A percentile compares a stretch with the other conserved stretches of the same genome.
Conservation (phyloP, 2,888 invertebrate species). For the Drosophila nigritarsus region DNA sequence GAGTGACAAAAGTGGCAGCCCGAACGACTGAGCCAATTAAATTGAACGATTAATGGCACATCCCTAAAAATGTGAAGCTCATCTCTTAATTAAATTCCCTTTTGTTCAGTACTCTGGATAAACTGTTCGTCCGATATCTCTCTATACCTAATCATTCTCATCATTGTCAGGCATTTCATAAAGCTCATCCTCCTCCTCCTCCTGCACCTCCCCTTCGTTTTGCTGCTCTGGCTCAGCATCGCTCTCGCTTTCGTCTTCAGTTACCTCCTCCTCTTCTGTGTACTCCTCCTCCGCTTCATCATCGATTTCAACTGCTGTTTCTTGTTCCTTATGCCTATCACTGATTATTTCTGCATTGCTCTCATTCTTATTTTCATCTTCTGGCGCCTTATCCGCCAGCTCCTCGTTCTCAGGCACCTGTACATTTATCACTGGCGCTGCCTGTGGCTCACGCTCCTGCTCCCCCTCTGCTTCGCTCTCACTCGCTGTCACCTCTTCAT, state of each 20-base stretch:
- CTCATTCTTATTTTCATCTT: slow-evolving; percentile 21
- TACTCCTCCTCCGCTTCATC: slow-evolving; percentile 36
- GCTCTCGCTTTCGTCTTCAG: slow-evolving; percentile 25
- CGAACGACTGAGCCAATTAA: background rate
- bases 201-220: slow-evolving; percentile 7
- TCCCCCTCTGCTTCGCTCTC: slow-evolving; percentile 53
- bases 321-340: slow-evolving; percentile 27
- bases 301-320: background rate
- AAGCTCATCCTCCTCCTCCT: slow-evolving; percentile 47
- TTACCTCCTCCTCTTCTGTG: slow-evolving; percentile 55
- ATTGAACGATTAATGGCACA: background rate
- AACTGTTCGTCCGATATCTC: background rate
- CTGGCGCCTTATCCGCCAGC: slow-evolving; percentile 39
- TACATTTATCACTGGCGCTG: slow-evolving; percentile 59
- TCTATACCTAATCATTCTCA: slow-evolving; percentile 24
- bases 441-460: background rate
- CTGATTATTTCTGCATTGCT: slow-evolving; percentile 34
- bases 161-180: slow-evolving; percentile 33
- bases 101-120: background rate
- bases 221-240: slow-evolving; percentile 12
- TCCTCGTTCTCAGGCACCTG: slow-evolving; percentile 55
- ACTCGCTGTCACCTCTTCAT: slow-evolving; percentile 63
- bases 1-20: slow-evolving; percentile 36
- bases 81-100: background rate
- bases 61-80: background rate